Evolutionary conservation across 2,888 invertebrate species (phyloP), one percentile per base, ranked within the genome.

Genomic region (Philonicus albiceps): DNA sequence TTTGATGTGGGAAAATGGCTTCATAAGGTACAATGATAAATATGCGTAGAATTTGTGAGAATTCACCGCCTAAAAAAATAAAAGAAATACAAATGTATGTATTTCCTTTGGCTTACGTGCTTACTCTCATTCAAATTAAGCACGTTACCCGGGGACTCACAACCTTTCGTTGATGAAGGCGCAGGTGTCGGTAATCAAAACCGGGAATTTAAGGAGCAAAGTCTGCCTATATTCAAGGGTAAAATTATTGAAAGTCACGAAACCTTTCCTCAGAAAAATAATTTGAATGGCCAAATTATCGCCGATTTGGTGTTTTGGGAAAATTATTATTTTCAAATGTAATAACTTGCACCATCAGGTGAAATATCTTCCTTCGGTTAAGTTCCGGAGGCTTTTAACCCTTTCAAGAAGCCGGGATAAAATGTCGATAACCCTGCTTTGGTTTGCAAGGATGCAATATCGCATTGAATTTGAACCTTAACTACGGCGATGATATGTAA

Each of bases 211-310:
- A 19, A 55, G 49, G 22, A 30, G 2, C 37, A 2, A 53, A 80
- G 1, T 53, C 30, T 31, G 16, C 31, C n/a, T 43, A 53, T 64
- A 64, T 13, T 31, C 19, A 22, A 37, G 64, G 6, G 27, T 43
- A 30, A 8, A 40, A 73, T 55, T 85, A 85, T 85, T 40, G 73
- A 16, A 27, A 85, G 85, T 85, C 85, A 85, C 85, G 85, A 85
- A 85, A 85, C 43, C 13, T 72, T 85, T 73, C 74, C 72, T 85
- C 30, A 74, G 40, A 11, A 40, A 49, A 40, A n/a, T 85, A 85
- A 73, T 85, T 85, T 72, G 49, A 85, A 85, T 49, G 85, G 49
- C 31, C 19, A 22, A 64, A 85, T 85, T 85, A 85, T 85, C 85
- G 30, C 85, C 85, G 74, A 85, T 85, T 85, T 72, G 85, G 85